Conservation (phyloP, 1,140 invertebrate genomes). For the Rhyzopertha dominica region DNA sequence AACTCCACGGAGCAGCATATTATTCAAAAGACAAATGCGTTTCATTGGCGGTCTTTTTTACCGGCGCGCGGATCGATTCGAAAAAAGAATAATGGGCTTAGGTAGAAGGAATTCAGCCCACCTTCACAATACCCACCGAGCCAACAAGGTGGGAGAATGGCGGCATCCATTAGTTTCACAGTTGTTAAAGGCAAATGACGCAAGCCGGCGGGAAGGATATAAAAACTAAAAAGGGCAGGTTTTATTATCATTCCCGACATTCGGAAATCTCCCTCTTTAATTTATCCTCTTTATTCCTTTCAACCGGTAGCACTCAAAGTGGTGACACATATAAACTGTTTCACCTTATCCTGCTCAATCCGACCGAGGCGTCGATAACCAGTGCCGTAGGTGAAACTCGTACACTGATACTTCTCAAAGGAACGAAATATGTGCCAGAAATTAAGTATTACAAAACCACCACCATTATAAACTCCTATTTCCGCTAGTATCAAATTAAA, state of each 20-base stretch:
- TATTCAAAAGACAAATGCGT: too few relatives aligned
- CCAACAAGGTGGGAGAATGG: constrained; percentile 35
- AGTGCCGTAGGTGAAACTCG: too few relatives aligned
- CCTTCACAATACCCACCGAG: constrained; percentile 30
- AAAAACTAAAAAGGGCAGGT: constrained; percentile 34
- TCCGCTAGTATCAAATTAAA: too few relatives aligned
- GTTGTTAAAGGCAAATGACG: constrained; percentile 42
- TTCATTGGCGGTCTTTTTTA: too few relatives aligned
- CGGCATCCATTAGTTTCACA: constrained; percentile 40
- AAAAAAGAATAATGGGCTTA: constrained; percentile 34
- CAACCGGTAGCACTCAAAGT: constrained; percentile 20
- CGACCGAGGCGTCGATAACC: background rate
- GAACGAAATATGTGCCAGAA: too few relatives aligned
- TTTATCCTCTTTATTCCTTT: constrained; percentile 31
- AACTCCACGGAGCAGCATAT: too few relatives aligned
- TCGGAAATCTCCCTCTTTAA: constrained; percentile 32
- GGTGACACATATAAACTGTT: constrained; percentile 28
- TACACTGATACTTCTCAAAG: too few relatives aligned
- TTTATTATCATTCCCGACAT: constrained; percentile 32
- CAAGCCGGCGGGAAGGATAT: constrained; percentile 27
- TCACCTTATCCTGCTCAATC: constrained; percentile 11
- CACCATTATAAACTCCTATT: too few relatives aligned
- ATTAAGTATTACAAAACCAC: too few relatives aligned
- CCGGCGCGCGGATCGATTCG: constrained; percentile 25
- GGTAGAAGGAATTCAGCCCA: constrained; percentile 30